Evolutionary conservation across 2,888 invertebrate species (phyloP).

Genomic region (Melanchra persicariae): DNA sequence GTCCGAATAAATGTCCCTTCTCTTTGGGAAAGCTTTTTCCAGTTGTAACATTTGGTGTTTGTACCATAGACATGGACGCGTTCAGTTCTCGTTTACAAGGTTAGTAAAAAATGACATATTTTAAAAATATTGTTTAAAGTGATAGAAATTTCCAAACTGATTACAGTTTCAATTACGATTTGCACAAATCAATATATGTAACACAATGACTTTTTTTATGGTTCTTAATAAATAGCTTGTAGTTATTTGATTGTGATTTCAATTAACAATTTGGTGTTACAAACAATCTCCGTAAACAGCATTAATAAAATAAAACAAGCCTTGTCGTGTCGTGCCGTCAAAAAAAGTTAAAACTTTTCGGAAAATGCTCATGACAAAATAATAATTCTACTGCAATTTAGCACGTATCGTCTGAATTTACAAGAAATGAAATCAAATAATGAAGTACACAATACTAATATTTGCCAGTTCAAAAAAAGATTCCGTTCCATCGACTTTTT

Average conservation of each 20-base stretch:
- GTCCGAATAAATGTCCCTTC: constrained; percentile 11
- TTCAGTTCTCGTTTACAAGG: constrained; percentile 35
- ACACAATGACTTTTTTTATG: fast-evolving
- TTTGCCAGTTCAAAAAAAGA: constrained; percentile 28
- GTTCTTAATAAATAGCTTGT: neutral
- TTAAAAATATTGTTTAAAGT: constrained; percentile 4
- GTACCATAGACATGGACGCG: constrained; percentile 54
- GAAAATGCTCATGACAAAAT: neutral
- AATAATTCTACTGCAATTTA: neutral
- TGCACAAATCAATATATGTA: neutral
- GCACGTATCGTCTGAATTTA: neutral
- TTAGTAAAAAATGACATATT: constrained; percentile 8
- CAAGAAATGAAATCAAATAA: neutral
- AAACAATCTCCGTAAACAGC: constrained; percentile 25
- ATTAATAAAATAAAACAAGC: neutral
- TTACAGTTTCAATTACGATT: neutral
- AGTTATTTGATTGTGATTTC: neutral
- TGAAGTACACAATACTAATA: fast-evolving
- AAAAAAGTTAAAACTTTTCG: neutral
- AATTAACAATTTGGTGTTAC: neutral
- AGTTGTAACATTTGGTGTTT: constrained; percentile 34
- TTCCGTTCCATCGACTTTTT: neutral
- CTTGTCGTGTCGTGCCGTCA: neutral
- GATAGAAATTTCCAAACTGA: neutral
- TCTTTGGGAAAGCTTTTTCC: constrained; percentile 7